Conservation (phyloP, 2,888 invertebrate species). For the Eurois occulta region DNA sequence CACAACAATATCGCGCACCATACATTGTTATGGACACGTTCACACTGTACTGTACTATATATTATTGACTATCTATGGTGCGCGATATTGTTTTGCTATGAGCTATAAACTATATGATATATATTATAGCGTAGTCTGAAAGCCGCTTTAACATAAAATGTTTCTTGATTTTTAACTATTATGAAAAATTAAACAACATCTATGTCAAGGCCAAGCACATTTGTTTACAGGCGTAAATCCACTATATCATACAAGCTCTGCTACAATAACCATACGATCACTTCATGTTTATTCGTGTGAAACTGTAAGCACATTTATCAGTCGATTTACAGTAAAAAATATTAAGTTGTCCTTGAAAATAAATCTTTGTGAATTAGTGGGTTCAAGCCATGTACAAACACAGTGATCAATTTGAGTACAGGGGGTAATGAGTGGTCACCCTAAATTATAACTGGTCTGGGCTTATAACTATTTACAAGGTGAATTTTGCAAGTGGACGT, state of each 20-base stretch:
- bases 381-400: constrained; percentile 49
- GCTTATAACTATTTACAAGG: not conserved
- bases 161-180: constrained; percentile 39
- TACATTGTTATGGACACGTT: too few species aligned
- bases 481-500: too few species aligned
- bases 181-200: constrained; percentile 32
- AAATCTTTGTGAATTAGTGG: constrained; percentile 43
- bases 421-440: not conserved
- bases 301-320: not conserved
- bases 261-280: constrained; percentile 2
- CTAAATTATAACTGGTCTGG: not conserved
- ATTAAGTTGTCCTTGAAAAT: not conserved
- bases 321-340: not conserved
- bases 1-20: too few species aligned
- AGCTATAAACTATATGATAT: too few species aligned
- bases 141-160: constrained; percentile 40
- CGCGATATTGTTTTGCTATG: too few species aligned
- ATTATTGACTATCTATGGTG: too few species aligned
- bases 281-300: constrained; percentile 5
- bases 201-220: constrained; percentile 47
- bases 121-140: too few species aligned
- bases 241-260: constrained; percentile 33
- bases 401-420: constrained; percentile 56
- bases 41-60: too few species aligned
- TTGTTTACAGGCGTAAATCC: constrained; percentile 57